These are phyloP conservation scores for Poecilobothrus nobilitatus DNA, from an alignment of 2,888 invertebrate genomes.

Conservation along the genomic window DNA sequence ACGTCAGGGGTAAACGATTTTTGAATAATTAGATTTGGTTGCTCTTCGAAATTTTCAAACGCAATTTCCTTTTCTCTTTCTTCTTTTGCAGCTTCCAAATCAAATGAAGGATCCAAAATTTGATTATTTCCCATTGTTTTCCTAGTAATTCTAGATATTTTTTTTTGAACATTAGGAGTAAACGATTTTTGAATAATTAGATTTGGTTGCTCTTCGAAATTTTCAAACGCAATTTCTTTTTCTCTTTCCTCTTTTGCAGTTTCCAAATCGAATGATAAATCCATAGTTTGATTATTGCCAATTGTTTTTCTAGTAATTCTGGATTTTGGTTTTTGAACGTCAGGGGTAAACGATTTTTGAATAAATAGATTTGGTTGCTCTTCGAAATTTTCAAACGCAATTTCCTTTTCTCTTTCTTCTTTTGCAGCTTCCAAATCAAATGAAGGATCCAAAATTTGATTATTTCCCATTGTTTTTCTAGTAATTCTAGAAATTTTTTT, in stretches of 20 bases:
- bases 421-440: slow-evolving; percentile 14
- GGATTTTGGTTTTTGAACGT: not conserved
- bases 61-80: slow-evolving; percentile 15
- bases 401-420: slow-evolving; percentile 13
- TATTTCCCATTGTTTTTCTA: slow-evolving; percentile 16
- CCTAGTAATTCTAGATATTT: not conserved
- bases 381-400: slow-evolving; percentile 17
- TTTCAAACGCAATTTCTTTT: slow-evolving; percentile 16
- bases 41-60: slow-evolving; percentile 18
- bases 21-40: not conserved
- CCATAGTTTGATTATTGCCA: not conserved
- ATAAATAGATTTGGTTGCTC: slow-evolving; percentile 12
- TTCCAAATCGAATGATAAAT: slow-evolving; percentile 13
- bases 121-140: slow-evolving; percentile 15
- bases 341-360: slow-evolving; percentile 11
- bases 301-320: slow-evolving; percentile 14
- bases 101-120: not conserved
- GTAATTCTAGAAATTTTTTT: slow-evolving; percentile 7
- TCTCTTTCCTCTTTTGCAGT: slow-evolving; percentile 13
- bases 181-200: not conserved
- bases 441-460: not conserved
- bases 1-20: slow-evolving; percentile 10
- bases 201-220: slow-evolving; percentile 17
- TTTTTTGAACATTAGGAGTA: slow-evolving; percentile 16
- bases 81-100: slow-evolving; percentile 16